Evolutionary conservation across 2,888 invertebrate species (phyloP), one percentile per base, ranked within the genome.

Genomic region (Mesodorylaimus sp.): DNA sequence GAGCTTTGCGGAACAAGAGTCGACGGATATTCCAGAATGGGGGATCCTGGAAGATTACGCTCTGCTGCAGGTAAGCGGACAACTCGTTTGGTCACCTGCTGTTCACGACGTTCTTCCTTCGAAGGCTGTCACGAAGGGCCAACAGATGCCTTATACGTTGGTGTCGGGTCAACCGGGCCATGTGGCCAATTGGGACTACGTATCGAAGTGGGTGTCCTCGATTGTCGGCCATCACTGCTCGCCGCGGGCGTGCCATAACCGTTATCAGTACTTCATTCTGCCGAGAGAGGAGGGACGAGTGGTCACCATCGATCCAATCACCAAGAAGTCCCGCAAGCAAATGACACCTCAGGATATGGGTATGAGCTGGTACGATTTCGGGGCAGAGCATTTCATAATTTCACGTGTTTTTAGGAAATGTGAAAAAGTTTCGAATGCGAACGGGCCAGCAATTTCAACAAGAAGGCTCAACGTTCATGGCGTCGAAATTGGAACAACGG

Each of bases 181-280:
- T 64, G 81, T 81, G 26, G 82, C 87, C 42, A 95, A 95, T 73
- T 95, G 93, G 93, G 91, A 95, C 67, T 76, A 89, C 65, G 84
- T 85, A 7, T 79, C 88, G 24, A 88, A 89, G 65, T 77, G 83
- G 59, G 88, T 93, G 1, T 88, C 82, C 68, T 78, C 27, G 24
- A 43, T 5, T 10, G 24, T 25, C 27, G 44, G 44, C 13, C 44
- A 80, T 21, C 85, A 81, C 69, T 78, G 93, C 53, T 83, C 88
- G 37, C 79, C 87, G 21, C 84, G 88, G 63, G 86, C 89, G 67
- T 91, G 91, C 67, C 79, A 83, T 59, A 79, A 78, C 65, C 78
- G 91, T 29, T 93, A 88, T 69, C 91, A 93, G 67, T 77, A 78
- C 56, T 79, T 83, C 23, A 80, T 89, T 58, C 79, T 87, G 58